These are phyloP conservation scores for Microcebus tavaratra DNA, from an alignment of 2,113 vertebrate species.

Conservation along the genomic window DNA sequence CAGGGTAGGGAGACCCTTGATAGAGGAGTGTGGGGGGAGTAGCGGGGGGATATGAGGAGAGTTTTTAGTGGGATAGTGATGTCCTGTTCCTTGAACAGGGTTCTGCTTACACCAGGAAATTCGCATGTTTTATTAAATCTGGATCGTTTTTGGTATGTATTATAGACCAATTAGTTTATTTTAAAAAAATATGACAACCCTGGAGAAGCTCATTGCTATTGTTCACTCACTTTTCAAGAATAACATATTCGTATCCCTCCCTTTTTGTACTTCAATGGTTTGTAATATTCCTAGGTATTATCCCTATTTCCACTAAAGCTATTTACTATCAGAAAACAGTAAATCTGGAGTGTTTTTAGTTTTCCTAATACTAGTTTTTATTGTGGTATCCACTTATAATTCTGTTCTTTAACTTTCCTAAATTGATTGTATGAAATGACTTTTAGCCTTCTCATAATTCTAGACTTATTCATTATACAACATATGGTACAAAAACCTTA, in stretches of 20 bases:
- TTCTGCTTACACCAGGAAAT: too few species aligned
- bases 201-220: too few species aligned
- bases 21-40: too few species aligned
- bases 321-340: neutral
- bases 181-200: too few species aligned
- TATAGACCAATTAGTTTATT: too few species aligned
- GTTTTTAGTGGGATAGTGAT: too few species aligned
- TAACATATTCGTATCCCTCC: neutral
- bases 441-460: neutral
- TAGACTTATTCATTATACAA: neutral
- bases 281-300: neutral
- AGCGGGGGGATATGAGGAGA: too few species aligned
- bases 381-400: neutral
- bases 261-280: neutral
- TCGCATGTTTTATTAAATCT: too few species aligned
- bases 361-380: neutral
- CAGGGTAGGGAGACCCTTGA: too few species aligned
- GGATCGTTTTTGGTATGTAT: too few species aligned
- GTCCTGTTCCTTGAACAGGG: too few species aligned
- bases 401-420: conserved; percentile 2
- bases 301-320: neutral
- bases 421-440: neutral
- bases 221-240: too few species aligned
- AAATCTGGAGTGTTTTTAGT: neutral
- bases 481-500: neutral